These are phyloP conservation scores for Crocodylus rhombifer DNA, from an alignment of 2,797 vertebrate species.

Conservation along the genomic window DNA sequence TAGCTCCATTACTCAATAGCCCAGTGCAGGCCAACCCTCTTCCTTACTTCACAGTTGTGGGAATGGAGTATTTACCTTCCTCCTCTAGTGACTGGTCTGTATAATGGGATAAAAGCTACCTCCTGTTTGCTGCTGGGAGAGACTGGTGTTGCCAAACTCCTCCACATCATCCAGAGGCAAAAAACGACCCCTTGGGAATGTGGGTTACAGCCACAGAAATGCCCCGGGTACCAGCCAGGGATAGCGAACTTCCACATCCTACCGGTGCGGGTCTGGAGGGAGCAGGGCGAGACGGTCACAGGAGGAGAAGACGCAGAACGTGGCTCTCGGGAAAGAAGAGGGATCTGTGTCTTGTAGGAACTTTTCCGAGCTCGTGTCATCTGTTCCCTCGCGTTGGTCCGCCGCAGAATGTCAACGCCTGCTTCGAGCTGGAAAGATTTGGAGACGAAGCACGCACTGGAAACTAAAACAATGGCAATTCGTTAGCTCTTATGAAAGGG, in stretches of 20 bases:
- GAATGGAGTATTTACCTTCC: background rate
- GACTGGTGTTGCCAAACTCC: background rate
- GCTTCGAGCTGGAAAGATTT: conserved; percentile 74
- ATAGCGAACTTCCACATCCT: background rate
- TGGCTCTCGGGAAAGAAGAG: background rate
- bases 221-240: background rate
- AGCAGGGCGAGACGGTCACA: fast-evolving
- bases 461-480: conserved; percentile 70
- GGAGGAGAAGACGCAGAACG: background rate
- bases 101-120: background rate
- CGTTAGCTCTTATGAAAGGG: conserved; percentile 67
- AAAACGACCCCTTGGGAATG: background rate
- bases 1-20: too few species aligned
- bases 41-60: background rate
- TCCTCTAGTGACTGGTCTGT: background rate
- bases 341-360: conserved; percentile 42
- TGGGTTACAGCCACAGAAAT: background rate
- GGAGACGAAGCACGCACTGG: conserved; percentile 67
- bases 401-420: conserved; percentile 74
- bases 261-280: too few species aligned
- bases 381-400: conserved; percentile 64
- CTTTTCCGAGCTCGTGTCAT: conserved; percentile 29
- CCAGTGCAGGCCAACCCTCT: background rate
- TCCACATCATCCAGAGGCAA: background rate
- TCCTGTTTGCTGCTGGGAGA: background rate